Percentiles rank a stretch among this genome's conserved stretches.
Evolutionary conservation across 2,888 invertebrate genomes (phyloP).

Genomic region (Ametastegia equiseti): DNA sequence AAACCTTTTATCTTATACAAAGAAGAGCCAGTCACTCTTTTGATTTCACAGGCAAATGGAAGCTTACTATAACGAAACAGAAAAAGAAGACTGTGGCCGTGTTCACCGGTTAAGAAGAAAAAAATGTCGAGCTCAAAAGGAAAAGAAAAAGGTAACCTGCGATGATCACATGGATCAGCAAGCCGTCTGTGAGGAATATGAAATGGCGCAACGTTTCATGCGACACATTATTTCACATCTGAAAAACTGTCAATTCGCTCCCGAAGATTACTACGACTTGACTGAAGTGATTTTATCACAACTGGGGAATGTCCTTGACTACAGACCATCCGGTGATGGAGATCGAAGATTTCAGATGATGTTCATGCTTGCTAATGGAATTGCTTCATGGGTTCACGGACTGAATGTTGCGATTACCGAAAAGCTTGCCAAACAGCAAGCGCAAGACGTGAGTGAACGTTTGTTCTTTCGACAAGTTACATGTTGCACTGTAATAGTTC

Average conservation of each 20-base stretch:
- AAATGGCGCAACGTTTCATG: constrained; percentile 38
- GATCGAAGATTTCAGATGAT: constrained; percentile 37
- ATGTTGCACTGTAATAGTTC: neutral
- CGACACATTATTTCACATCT: constrained; percentile 25
- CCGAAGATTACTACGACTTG: constrained; percentile 27
- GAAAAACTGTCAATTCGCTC: constrained; percentile 18
- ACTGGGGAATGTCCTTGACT: constrained; percentile 5
- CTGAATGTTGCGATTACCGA: constrained; percentile 20
- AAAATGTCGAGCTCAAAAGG: neutral
- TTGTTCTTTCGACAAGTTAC: neutral
- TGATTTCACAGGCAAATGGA: constrained; percentile 34
- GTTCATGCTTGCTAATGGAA: constrained; percentile 35
- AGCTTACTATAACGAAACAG: constrained; percentile 9
- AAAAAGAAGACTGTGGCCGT: neutral
- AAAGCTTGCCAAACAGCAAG: constrained; percentile 12
- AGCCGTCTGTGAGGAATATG: constrained; percentile 28
- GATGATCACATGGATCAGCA: constrained; percentile 15
- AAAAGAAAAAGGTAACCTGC: neutral
- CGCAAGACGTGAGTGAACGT: constrained; percentile 3
- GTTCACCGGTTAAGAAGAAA: neutral
- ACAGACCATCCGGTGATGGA: constrained; percentile 29
- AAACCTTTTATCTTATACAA: neutral
- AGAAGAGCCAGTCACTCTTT: neutral
- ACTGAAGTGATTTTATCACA: constrained; percentile 27
- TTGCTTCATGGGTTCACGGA: constrained; percentile 26